A percentile compares a stretch with the other conserved stretches of the same genome.
Evolutionary conservation across 2,888 invertebrate species (phyloP).

Genomic region (Drosophila greeni): DNA sequence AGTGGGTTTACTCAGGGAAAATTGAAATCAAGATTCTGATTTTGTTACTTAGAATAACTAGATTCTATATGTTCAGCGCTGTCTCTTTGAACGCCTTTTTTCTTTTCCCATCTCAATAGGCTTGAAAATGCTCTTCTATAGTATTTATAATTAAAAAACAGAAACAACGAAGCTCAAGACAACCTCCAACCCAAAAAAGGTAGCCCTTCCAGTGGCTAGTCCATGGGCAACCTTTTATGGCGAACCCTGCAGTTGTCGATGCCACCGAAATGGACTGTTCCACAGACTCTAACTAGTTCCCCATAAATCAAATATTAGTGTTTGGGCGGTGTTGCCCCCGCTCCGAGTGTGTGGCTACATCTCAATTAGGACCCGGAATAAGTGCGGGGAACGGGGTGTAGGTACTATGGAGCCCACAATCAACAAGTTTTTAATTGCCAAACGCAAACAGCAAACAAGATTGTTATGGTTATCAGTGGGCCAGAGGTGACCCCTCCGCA

Average conservation of each 20-base stretch:
- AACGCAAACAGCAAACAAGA: slow-evolving; percentile 40
- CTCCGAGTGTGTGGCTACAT: slow-evolving; percentile 24
- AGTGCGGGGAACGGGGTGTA: background rate
- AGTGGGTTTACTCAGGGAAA: background rate
- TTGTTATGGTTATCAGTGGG: slow-evolving; percentile 55
- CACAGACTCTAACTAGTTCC: slow-evolving; percentile 4
- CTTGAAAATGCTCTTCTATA: background rate
- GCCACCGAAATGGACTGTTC: slow-evolving; percentile 11
- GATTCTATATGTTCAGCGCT: background rate
- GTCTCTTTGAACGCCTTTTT: background rate
- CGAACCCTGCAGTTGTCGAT: background rate
- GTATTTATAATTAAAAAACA: background rate
- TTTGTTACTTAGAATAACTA: background rate
- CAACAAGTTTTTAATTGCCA: slow-evolving; percentile 68
- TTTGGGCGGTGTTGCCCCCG: slow-evolving; percentile 19
- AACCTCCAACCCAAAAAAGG: slow-evolving; percentile 1
- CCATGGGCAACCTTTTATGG: slow-evolving; percentile 20
- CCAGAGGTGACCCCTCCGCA: slow-evolving; percentile 22
- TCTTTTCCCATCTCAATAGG: background rate
- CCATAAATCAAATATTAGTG: slow-evolving; percentile 56
- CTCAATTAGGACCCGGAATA: slow-evolving; percentile 15
- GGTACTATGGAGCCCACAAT: slow-evolving; percentile 53
- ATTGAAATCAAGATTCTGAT: background rate
- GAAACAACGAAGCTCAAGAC: background rate
- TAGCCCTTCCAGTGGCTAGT: background rate